These are phyloP conservation scores for Leptonema lineaticorne DNA, from an alignment of 1,140 invertebrate species.

Conservation along the genomic window DNA sequence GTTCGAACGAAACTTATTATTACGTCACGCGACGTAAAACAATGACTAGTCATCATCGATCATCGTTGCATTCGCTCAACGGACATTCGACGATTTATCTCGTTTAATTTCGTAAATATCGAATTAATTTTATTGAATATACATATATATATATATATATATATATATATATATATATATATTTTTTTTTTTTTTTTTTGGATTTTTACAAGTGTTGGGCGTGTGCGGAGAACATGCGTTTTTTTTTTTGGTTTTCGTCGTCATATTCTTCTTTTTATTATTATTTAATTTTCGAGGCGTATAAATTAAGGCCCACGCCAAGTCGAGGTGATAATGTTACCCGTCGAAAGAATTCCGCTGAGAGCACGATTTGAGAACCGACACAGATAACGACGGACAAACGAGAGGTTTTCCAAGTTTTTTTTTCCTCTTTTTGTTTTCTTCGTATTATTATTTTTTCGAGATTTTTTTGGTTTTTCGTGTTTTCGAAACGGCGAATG, in stretches of 20 bases:
- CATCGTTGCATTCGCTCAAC: too few species aligned
- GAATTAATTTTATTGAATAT: too few species aligned
- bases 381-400: conserved; percentile 3
- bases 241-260: not conserved
- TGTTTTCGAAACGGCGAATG: too few species aligned
- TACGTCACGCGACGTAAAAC: not conserved
- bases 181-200: not conserved
- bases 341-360: conserved; percentile 30
- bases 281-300: conserved; percentile 27
- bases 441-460: too few species aligned
- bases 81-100: not conserved
- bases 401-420: not conserved
- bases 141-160: too few species aligned
- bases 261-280: not conserved
- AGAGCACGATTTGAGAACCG: conserved; percentile 30
- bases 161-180: not conserved
- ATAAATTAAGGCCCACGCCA: conserved; percentile 32
- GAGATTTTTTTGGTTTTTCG: too few species aligned
- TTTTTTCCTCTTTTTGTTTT: too few species aligned
- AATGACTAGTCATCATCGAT: too few species aligned
- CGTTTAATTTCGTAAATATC: not conserved
- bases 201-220: not conserved
- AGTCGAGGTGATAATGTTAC: conserved; percentile 31
- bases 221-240: not conserved
- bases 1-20: too few species aligned